Evolutionary conservation across 2,888 invertebrate species (phyloP), one percentile per base, ranked within the genome.

Genomic region (Xestoiulus laeticollis): DNA sequence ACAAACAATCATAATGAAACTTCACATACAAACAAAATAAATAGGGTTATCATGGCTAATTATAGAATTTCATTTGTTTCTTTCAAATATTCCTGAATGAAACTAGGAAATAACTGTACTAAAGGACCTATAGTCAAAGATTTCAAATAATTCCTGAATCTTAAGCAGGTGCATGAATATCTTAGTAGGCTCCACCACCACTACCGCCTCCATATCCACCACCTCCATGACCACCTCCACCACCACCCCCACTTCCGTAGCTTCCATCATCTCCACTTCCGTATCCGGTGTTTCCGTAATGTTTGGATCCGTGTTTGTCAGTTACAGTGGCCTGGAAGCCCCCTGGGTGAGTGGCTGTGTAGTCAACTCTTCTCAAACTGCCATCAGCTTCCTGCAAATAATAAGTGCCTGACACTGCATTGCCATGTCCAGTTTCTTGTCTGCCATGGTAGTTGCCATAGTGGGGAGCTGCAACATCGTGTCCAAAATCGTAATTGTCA

Each of bases 401-500:
- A 26, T 88, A 88, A 53, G 83, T 26, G 12, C 88, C 88, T 8
- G 32, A 38, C 43, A 88, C 88, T 82, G 88, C 19, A 83, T 88
- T 84, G 32, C 87, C 87, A 53, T 33, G 32, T 19, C 85, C 87
- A 38, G 85, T 53, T 68, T 87, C 87, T 85, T 87, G 86, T 30
- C 88, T 86, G 16, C 88, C 88, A 26, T 88, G 88, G 19, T 83
- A 87, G 87, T 88, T 88, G 22, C 87, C 87, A 44, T 88, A 88
- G 38, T 88, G 86, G 14, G 88, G 88, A 14, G 82, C 82, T 4
- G 82, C 30, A 6, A 88, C 87, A 87, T 86, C 88, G 26, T 88
- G 84, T 30, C 88, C 88, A 87, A 88, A 88, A 32, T 88, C 59
- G 19, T 87, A 59, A 78, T 84, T 48, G 16, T 86, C 86, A 19